These are phyloP conservation scores for Cheilosia urbana DNA, from an alignment of 2,888 invertebrate species.

Conservation along the genomic window DNA sequence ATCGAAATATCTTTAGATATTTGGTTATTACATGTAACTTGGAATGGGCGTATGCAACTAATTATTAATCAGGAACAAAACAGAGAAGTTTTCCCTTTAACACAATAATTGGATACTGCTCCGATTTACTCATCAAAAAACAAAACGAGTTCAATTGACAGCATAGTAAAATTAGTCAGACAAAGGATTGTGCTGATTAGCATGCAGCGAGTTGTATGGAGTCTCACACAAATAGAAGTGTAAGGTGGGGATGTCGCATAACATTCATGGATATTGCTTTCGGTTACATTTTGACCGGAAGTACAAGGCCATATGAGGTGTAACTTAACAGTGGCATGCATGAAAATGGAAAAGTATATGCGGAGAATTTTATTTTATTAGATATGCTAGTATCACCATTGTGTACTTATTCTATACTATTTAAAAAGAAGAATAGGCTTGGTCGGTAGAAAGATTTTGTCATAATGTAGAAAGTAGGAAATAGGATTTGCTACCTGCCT, in stretches of 20 bases:
- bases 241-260: conserved; percentile 3
- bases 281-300: conserved; percentile 65
- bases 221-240: conserved; percentile 45
- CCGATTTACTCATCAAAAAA: not conserved
- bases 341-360: not conserved
- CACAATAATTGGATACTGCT: conserved; percentile 1
- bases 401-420: no score
- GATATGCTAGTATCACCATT: no score
- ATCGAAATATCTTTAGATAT: not conserved
- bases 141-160: conserved; percentile 54
- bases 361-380: conserved; percentile 23
- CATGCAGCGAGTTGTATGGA: conserved; percentile 58
- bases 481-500: no score
- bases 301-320: conserved; percentile 73
- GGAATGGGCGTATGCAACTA: conserved; percentile 51
- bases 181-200: conserved; percentile 66
- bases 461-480: no score
- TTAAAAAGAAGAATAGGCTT: no score
- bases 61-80: conserved; percentile 23
- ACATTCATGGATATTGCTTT: conserved; percentile 11
- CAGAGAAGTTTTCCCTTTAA: not conserved
- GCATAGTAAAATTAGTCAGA: conserved; percentile 47
- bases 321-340: conserved; percentile 24
- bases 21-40: not conserved
- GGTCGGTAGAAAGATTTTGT: no score